These are phyloP conservation scores for Dolomedes plantarius DNA, from an alignment of 2,888 invertebrate genomes.

Conservation along the genomic window DNA sequence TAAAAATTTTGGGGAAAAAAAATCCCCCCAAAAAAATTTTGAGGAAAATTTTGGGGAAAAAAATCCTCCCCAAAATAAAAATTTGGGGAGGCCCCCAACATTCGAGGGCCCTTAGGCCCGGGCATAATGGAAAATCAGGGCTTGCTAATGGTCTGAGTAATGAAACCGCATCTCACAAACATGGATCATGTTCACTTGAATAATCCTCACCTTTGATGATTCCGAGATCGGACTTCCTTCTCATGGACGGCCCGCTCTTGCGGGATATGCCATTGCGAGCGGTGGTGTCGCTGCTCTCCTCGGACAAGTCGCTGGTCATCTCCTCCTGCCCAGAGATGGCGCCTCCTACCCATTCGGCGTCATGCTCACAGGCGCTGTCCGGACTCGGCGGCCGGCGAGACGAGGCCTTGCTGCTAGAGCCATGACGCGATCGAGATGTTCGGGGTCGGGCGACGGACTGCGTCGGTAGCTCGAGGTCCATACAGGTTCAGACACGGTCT, in stretches of 20 bases:
- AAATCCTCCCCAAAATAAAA: too few relatives aligned
- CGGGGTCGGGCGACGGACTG: constrained; percentile 23
- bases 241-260: not conserved
- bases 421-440: constrained; percentile 36
- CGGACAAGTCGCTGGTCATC: constrained; percentile 39
- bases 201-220: constrained; percentile 21
- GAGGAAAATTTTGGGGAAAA: too few relatives aligned
- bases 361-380: constrained; percentile 62
- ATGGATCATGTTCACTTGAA: too few relatives aligned
- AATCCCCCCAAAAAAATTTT: too few relatives aligned
- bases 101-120: too few relatives aligned
- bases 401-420: constrained; percentile 13
- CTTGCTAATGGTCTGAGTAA: too few relatives aligned
- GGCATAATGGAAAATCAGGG: too few relatives aligned
- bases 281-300: constrained; percentile 6
- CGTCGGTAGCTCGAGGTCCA: constrained; percentile 41
- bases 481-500: constrained; percentile 22
- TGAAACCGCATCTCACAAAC: too few relatives aligned
- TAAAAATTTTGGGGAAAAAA: too few relatives aligned
- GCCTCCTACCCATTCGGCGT: constrained; percentile 28
- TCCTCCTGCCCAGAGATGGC: constrained; percentile 3
- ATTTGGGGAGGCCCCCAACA: too few relatives aligned
- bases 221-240: not conserved
- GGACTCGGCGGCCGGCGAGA: constrained; percentile 45
- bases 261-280: not conserved